phyloP scores from a whole-genome alignment of 2,113 vertebrate genomes.

The Cynoglossus semilaevis region DNA sequence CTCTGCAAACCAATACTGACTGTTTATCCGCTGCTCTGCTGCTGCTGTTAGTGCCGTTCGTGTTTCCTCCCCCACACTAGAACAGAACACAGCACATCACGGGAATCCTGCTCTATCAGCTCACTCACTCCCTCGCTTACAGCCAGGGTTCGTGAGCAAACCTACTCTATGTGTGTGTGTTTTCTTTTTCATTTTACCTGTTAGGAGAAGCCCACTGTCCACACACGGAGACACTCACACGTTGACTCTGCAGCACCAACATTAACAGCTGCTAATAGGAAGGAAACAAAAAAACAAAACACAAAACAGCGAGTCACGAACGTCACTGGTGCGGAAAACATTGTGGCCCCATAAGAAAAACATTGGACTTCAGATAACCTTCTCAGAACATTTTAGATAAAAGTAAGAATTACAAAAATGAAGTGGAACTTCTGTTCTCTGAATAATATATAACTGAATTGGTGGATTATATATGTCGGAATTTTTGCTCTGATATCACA shows the following conservation, averaged over 20 bases:
- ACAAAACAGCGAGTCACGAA: conserved; percentile 11
- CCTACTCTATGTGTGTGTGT: background rate
- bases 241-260: conserved; percentile 1
- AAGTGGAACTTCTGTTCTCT: too few relatives aligned
- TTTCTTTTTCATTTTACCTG: background rate
- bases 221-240: background rate
- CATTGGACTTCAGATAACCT: background rate
- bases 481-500: too few relatives aligned
- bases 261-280: background rate
- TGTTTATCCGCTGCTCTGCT: conserved; percentile 77
- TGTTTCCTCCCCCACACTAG: conserved; percentile 71
- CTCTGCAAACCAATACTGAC: conserved; percentile 74
- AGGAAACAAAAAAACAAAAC: background rate
- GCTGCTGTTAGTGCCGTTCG: background rate
- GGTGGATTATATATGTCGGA: too few relatives aligned
- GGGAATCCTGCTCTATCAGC: conserved; percentile 57
- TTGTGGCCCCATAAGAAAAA: background rate
- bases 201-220: background rate
- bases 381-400: too few relatives aligned
- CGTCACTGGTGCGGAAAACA: conserved; percentile 5
- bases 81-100: conserved; percentile 55
- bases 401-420: too few relatives aligned
- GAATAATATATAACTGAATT: too few relatives aligned
- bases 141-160: conserved; percentile 21
- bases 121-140: conserved; percentile 18